These are phyloP conservation scores for Noctua janthina DNA, from an alignment of 2,888 invertebrate species.

Conservation along the genomic window DNA sequence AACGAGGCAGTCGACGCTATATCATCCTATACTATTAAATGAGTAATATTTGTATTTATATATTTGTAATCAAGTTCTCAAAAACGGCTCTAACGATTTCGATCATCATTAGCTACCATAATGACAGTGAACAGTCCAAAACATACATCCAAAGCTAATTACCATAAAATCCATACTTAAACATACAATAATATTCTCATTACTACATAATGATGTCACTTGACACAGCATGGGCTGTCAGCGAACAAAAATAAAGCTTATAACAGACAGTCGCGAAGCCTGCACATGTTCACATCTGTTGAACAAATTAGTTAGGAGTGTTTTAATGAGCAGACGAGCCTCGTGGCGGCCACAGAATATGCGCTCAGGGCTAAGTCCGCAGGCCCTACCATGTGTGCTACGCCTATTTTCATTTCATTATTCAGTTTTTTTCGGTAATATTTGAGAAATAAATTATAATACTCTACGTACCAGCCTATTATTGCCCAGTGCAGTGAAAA, in stretches of 20 bases:
- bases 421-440: neutral
- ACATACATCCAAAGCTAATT: neutral
- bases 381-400: conserved; percentile 28
- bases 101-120: neutral
- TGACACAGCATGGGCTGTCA: neutral
- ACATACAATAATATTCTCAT: conserved; percentile 33
- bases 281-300: conserved; percentile 42
- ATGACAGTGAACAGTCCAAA: neutral
- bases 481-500: neutral
- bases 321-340: conserved; percentile 51
- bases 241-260: conserved; percentile 53
- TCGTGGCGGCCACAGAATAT: conserved; percentile 27
- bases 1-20: no score
- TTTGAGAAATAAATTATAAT: neutral
- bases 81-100: no score
- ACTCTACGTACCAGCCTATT: neutral
- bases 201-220: conserved; percentile 38
- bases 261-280: conserved; percentile 38
- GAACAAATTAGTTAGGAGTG: conserved; percentile 52
- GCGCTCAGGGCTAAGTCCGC: conserved; percentile 1
- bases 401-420: neutral
- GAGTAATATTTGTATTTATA: no score
- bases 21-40: no score
- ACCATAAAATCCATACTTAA: conserved; percentile 5
- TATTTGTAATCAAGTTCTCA: no score